Conservation (phyloP, 2,797 vertebrate species). For the Allobates femoralis region DNA sequence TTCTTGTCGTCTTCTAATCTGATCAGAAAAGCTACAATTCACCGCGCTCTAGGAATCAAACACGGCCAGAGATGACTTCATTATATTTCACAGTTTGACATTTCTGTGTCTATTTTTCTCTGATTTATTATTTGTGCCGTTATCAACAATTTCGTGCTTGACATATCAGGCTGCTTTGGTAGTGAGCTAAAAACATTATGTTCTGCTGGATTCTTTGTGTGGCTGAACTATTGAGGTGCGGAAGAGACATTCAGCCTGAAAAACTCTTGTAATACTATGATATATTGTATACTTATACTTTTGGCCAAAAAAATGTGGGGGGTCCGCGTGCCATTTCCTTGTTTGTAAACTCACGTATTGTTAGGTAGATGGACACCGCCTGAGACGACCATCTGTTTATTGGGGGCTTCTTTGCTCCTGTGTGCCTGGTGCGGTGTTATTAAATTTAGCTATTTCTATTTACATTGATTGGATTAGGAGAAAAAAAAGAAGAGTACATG, state of each 20-base stretch:
- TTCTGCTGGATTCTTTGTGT: neutral
- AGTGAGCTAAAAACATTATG: neutral
- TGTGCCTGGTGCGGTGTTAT: conserved; percentile 12
- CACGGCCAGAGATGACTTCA: conserved; percentile 1
- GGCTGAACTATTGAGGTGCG: conserved; percentile 21
- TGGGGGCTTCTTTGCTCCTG: neutral
- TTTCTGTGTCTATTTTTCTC: conserved; percentile 31
- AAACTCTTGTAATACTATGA: neutral
- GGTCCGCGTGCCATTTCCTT: conserved; percentile 33
- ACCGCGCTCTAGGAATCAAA: conserved; percentile 6
- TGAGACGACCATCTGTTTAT: conserved; percentile 34
- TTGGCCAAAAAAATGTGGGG: conserved; percentile 23
- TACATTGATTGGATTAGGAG: neutral
- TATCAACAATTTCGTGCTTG: conserved; percentile 45
- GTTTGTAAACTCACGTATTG: conserved; percentile 32
- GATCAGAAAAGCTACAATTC: conserved; percentile 18
- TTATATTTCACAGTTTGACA: conserved; percentile 36
- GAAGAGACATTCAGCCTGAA: neutral
- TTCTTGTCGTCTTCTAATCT: neutral
- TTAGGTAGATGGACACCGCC: neutral
- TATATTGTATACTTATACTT: neutral
- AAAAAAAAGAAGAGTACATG: neutral
- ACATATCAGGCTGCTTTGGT: conserved; percentile 34
- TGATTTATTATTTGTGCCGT: conserved; percentile 28
- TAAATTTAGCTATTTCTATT: neutral